Conservation (phyloP, 1,140 invertebrate species). For the Dendrolimus punctatus region DNA sequence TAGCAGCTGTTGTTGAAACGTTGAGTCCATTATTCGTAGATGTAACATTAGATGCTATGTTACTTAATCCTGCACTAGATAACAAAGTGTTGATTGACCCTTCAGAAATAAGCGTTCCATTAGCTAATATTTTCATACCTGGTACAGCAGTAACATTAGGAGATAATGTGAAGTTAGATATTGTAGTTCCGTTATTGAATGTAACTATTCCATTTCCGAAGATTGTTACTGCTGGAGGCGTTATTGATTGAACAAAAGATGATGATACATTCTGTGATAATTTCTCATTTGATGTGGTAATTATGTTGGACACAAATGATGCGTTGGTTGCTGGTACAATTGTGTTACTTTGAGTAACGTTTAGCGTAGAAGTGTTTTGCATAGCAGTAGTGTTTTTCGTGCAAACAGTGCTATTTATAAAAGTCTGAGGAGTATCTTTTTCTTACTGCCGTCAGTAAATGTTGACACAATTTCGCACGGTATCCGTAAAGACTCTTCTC, state of each 20-base stretch:
- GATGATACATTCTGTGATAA: no score
- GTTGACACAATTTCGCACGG: conserved; percentile 63
- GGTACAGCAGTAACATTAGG: no score
- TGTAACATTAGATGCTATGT: no score
- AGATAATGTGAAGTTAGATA: no score
- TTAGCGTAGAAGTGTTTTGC: conserved; percentile 9
- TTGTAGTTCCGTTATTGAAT: no score
- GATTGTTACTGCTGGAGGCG: neutral
- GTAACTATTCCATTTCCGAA: no score
- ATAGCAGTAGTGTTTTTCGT: conserved; percentile 15
- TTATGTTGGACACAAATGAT: neutral
- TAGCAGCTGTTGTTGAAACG: neutral
- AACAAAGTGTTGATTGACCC: no score
- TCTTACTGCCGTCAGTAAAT: conserved; percentile 42
- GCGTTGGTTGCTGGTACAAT: neutral
- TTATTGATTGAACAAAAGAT: neutral
- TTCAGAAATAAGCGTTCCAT: no score
- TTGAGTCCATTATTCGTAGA: no score
- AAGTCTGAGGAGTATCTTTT: conserved; percentile 9
- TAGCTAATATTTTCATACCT: no score
- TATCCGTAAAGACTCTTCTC: conserved; percentile 38
- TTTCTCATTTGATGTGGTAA: neutral
- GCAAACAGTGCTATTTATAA: conserved; percentile 30
- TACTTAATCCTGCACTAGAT: no score
- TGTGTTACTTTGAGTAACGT: conserved; percentile 1